Base-by-base conservation (phyloP, 2,113 vertebrate species). In the Triplophysa dalaica region DNA sequence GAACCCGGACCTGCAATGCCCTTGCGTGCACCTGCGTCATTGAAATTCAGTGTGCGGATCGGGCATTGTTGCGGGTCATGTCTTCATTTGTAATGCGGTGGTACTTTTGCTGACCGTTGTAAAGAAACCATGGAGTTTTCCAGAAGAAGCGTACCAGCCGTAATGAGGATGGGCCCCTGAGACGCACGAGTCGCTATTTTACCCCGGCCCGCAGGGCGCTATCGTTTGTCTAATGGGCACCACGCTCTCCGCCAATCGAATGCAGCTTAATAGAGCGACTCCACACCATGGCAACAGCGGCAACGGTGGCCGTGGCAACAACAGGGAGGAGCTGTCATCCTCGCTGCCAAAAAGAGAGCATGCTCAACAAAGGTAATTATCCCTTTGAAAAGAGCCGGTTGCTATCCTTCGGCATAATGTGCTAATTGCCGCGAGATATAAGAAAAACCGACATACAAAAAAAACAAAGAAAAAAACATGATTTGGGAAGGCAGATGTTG, bases 361-460 rank as follows among this genome's bases (percentile, higher is more conserved):
- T 26, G 76, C 77, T 87, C 87, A 88, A 88, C 86, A 91, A 90
- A 80, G 87, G 83, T 86, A 91, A 90, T 91, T 90, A 90, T 83
- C 73, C 75, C 86, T 83, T 81, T 83, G 83, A 86, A 86, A 76
- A 86, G 83, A 82, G 84, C 80, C 14, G 72, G 84, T 82, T 82
- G 82, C 81, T 75, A 87, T 88, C 85, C 87, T 86, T 86, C 85
- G 84, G 81, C 79, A 85, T 87, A 85, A 89, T 87, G 87, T 85
- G 85, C 87, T 93, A 91, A 92, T 92, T 92, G 87, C 86, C 82
- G 80, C 81, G 87, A 90, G 80, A 87, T 82, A 81, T 81, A 79
- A 83, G 84, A 74, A 85, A 87, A 75, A 79, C 80, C 92, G 86
- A 76, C 33, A 38, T 38, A 73, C 79, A 86, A 88, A 82, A 89